phyloP scores from a whole-genome alignment of 2,797 vertebrate species.

The Chrysocyon brachyurus region DNA sequence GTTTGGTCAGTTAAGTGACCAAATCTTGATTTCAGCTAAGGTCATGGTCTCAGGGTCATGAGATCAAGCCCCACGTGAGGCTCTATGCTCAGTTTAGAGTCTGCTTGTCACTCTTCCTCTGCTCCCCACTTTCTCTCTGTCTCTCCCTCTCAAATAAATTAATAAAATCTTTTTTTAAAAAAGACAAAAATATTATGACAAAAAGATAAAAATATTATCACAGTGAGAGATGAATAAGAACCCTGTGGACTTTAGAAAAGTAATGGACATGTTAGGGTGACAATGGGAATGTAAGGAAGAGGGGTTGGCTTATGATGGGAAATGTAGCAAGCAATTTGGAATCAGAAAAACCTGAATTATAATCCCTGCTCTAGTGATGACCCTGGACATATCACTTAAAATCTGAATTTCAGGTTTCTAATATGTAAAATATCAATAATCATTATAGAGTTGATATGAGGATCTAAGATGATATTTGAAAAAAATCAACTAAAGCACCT shows the following conservation, averaged over 20 bases:
- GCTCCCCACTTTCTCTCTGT: neutral
- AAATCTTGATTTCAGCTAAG: neutral
- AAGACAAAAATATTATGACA: neutral
- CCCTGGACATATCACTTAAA: neutral
- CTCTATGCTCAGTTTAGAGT: neutral
- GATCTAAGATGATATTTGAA: conserved; percentile 26
- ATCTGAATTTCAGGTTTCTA: neutral
- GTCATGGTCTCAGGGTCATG: neutral
- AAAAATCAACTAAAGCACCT: neutral
- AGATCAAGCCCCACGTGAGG: neutral
- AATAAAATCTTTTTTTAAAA: neutral
- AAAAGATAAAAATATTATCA: neutral
- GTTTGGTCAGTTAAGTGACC: neutral
- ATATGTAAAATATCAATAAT: conserved; percentile 28
- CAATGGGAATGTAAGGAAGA: neutral
- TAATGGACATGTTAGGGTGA: neutral
- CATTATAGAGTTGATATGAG: neutral
- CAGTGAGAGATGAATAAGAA: neutral
- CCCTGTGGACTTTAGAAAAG: neutral
- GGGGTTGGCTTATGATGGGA: neutral
- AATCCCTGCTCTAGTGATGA: neutral
- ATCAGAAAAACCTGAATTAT: neutral
- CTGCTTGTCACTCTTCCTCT: neutral
- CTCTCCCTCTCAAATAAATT: neutral
- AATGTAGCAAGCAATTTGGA: neutral